These are phyloP conservation scores for Xestia c-nigrum DNA, from an alignment of 2,888 invertebrate genomes.

Conservation along the genomic window DNA sequence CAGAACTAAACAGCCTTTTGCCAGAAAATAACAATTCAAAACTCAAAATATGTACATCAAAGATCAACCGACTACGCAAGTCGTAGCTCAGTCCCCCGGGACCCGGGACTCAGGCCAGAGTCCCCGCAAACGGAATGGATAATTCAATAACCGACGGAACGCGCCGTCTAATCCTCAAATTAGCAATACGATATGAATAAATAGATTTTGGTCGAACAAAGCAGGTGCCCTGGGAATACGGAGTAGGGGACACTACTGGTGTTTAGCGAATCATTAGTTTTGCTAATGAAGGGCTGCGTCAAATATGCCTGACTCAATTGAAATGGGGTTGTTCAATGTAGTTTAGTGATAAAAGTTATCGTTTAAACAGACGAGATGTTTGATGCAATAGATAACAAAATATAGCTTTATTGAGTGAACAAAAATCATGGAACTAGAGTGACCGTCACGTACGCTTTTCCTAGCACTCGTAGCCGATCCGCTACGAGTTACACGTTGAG, in stretches of 20 bases:
- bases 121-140: constrained; percentile 89
- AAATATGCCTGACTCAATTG: constrained; percentile 70
- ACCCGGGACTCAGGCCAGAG: constrained; percentile 53
- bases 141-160: constrained; percentile 89
- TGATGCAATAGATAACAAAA: neutral
- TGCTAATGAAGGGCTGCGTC: constrained; percentile 84
- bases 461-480: too few relatives aligned
- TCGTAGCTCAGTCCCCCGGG: constrained; percentile 75
- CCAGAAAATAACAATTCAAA: constrained; percentile 40
- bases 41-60: constrained; percentile 55
- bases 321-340: constrained; percentile 51
- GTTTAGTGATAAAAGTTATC: constrained; percentile 8
- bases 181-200: constrained; percentile 90
- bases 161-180: constrained; percentile 87
- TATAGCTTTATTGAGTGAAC: neutral
- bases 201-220: constrained; percentile 87
- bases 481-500: too few relatives aligned
- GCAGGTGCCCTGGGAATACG: constrained; percentile 83
- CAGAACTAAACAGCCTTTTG: neutral
- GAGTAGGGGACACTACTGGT: constrained; percentile 68
- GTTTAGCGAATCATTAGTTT: constrained; percentile 82
- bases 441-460: too few relatives aligned
- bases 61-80: constrained; percentile 58
- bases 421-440: too few relatives aligned
- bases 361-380: neutral